A percentile compares a stretch with the other conserved stretches of the same genome.
These are phyloP conservation scores for Diachrysia chrysitis DNA, from an alignment of 2,888 invertebrate genomes.

Conservation along the genomic window DNA sequence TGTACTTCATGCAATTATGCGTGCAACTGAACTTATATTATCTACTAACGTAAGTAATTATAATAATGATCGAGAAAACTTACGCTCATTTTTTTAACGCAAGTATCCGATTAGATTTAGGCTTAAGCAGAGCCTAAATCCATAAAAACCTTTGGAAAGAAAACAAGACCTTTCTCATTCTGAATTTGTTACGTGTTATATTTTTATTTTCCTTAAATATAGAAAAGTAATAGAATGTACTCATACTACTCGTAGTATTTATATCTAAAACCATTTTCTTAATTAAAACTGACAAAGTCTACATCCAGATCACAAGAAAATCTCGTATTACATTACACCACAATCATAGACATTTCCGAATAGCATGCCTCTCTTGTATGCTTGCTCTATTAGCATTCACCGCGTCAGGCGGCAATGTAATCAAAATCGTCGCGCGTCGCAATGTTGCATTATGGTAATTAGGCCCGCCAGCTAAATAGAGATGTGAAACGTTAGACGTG, in stretches of 20 bases:
- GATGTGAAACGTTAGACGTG: conserved; percentile 71
- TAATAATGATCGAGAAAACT: no score
- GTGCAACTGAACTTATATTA: neutral
- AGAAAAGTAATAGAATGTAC: neutral
- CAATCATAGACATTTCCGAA: conserved; percentile 66
- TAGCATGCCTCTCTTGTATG: conserved; percentile 66
- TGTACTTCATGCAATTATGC: neutral
- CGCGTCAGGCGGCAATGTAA: conserved; percentile 75
- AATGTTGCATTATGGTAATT: conserved; percentile 82
- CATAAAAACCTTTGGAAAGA: no score
- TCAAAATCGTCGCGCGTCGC: conserved; percentile 77
- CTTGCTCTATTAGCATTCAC: conserved; percentile 74
- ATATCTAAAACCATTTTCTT: neutral
- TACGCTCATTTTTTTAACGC: no score
- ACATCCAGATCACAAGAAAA: conserved; percentile 48
- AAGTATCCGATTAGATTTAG: no score
- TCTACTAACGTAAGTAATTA: no score
- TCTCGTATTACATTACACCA: conserved; percentile 50
- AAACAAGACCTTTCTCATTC: no score
- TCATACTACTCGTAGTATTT: no score
- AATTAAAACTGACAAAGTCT: conserved; percentile 34
- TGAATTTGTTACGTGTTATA: no score
- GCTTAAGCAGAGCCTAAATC: no score
- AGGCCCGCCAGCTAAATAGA: conserved; percentile 72
- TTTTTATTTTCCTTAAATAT: no score